Base-by-base conservation (phyloP, 2,888 invertebrate genomes). In the Eulithis testata region DNA sequence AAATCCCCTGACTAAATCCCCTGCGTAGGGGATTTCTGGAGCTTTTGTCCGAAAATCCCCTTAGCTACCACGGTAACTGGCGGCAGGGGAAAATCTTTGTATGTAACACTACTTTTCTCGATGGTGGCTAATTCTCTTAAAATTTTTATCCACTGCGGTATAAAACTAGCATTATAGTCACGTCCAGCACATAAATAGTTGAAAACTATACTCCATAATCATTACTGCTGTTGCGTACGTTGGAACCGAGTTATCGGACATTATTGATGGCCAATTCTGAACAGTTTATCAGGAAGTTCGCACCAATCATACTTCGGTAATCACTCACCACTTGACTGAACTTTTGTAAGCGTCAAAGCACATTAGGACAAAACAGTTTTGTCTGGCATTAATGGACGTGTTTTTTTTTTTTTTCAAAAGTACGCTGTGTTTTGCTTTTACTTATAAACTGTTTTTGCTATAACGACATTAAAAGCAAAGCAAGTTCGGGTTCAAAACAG, bases 171-270 rank as follows among this genome's bases (percentile, higher is more conserved):
- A 21, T 27, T 11, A 63, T 45, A 65, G 57, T 67, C 63, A 67
- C 67, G 67, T 63, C 4, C 56, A 14, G n/a, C 37, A 31, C 67
- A 61, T 58, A 63, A 67, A 67, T 67, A 58, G 67, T 64, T 63
- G 57, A 63, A 61, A 67, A 67, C 60, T 64, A 60, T 51, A 60
- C 60, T 67, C 52, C 43, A 58, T 64, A 63, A 60, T 58, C 53
- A 64, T 67, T 67, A 67, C 61, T 57, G 60, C 12, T 36, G 60
- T 57, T 58, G 63, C 60, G 61, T 50, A 66, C 50, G 58, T 63
- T 57, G 57, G 53, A 53, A 56, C 51, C 40, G 57, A 58, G 63
- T 60, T 53, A 67, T 63, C 60, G 50, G 45, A 43, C 66, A 56
- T 61, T 67, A 67, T 60, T 67, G 53, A 67, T 67, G 57, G 60